These are phyloP conservation scores for Tridacna gigas DNA, from an alignment of 2,888 invertebrate species.

Conservation along the genomic window DNA sequence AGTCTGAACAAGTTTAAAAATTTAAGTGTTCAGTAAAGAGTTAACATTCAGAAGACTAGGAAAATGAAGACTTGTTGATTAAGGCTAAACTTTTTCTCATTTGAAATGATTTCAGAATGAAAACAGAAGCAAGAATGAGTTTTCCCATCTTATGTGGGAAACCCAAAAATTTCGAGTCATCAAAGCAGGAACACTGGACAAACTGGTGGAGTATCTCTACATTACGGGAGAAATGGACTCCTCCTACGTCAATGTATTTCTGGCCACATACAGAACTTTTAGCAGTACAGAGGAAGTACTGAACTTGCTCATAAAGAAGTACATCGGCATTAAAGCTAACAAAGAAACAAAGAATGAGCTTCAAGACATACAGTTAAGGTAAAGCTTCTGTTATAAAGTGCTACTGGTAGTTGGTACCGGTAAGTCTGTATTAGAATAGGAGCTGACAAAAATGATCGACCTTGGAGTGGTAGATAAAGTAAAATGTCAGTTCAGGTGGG, in stretches of 20 bases:
- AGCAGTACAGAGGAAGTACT: constrained; percentile 93
- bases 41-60: too few species aligned
- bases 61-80: too few species aligned
- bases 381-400: not conserved
- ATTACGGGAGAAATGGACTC: constrained; percentile 98
- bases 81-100: not conserved
- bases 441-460: too few species aligned
- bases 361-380: constrained; percentile 61
- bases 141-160: constrained; percentile 95
- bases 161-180: constrained; percentile 86
- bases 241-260: constrained; percentile 97
- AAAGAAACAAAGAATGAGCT: constrained; percentile 57
- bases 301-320: constrained; percentile 41
- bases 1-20: too few species aligned
- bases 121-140: constrained; percentile 74
- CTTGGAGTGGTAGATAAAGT: too few species aligned
- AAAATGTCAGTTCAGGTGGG: too few species aligned
- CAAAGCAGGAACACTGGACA: constrained; percentile 97
- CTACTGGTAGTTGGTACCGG: too few species aligned
- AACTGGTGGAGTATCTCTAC: constrained; percentile 96
- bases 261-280: constrained; percentile 97
- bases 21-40: too few species aligned
- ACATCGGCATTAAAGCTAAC: constrained; percentile 49
- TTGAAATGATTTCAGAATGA: constrained; percentile 68
- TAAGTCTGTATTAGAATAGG: too few species aligned